Percentiles rank a stretch among this genome's conserved stretches.
phyloP scores from a whole-genome alignment of 2,888 invertebrate species.

The Taphrorychus bicolor region DNA sequence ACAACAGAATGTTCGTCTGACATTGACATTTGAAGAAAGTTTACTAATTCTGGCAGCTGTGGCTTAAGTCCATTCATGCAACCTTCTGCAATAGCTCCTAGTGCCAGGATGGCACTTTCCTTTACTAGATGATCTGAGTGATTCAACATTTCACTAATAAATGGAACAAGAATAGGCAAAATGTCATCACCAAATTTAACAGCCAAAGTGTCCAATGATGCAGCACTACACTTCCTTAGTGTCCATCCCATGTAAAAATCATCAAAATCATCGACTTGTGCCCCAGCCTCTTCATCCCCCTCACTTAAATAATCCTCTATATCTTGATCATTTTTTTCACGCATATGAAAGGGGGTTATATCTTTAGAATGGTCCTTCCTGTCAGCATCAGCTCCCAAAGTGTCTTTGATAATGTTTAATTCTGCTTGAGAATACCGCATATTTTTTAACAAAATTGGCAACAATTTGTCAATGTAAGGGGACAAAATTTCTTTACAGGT shows the following conservation, averaged over 20 bases:
- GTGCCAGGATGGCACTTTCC: slow-evolving; percentile 90
- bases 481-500: slow-evolving; percentile 91
- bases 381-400: slow-evolving; percentile 94
- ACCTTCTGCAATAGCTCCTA: slow-evolving; percentile 69
- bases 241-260: slow-evolving; percentile 77
- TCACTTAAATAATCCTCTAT: slow-evolving; percentile 66
- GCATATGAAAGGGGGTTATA: slow-evolving; percentile 96
- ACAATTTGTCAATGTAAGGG: slow-evolving; percentile 82
- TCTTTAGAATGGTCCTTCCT: slow-evolving; percentile 96
- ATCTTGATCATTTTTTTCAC: slow-evolving; percentile 60
- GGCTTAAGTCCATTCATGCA: slow-evolving; percentile 71
- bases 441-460: slow-evolving; percentile 92
- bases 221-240: slow-evolving; percentile 97
- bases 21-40: slow-evolving; percentile 71
- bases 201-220: slow-evolving; percentile 95
- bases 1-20: slow-evolving; percentile 73
- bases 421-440: slow-evolving; percentile 99
- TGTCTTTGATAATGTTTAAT: slow-evolving; percentile 89
- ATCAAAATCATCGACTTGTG: slow-evolving; percentile 51
- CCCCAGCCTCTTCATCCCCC: slow-evolving; percentile 60
- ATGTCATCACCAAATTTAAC: slow-evolving; percentile 96
- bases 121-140: slow-evolving; percentile 95
- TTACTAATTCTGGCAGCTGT: slow-evolving; percentile 72
- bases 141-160: slow-evolving; percentile 93
- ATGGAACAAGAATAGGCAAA: slow-evolving; percentile 90